Conservation (phyloP, 2,888 invertebrate genomes). For the Rhopalosiphum nymphaeae region DNA sequence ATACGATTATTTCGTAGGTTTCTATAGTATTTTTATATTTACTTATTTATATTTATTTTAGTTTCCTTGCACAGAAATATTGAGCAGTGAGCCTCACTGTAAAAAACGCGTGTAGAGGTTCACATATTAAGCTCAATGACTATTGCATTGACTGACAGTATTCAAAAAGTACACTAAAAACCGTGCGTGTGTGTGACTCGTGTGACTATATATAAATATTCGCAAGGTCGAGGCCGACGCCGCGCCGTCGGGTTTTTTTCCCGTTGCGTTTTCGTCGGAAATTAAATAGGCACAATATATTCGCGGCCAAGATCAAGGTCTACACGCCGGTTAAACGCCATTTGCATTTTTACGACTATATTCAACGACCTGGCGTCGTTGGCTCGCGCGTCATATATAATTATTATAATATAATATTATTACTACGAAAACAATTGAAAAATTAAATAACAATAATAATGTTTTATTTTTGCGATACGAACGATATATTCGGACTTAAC, state of each 20-base stretch:
- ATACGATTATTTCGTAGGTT: background rate
- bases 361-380: constrained; percentile 31
- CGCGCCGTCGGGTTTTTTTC: constrained; percentile 24
- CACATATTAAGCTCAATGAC: background rate
- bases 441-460: background rate
- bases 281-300: constrained; percentile 38
- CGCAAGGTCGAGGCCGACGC: constrained; percentile 48
- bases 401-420: background rate
- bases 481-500: background rate
- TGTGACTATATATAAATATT: constrained; percentile 31
- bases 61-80: background rate
- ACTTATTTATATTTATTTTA: background rate
- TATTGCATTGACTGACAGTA: background rate
- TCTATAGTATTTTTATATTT: background rate
- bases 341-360: constrained; percentile 44
- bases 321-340: background rate
- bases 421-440: background rate
- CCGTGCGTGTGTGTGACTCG: background rate
- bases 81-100: background rate
- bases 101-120: background rate
- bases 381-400: background rate
- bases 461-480: background rate
- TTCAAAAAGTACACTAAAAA: background rate
- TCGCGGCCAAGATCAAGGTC: constrained; percentile 63
- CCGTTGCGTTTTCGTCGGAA: constrained; percentile 43